phyloP scores from a whole-genome alignment of 1,140 invertebrate species.

The Drosophila gunungcola region DNA sequence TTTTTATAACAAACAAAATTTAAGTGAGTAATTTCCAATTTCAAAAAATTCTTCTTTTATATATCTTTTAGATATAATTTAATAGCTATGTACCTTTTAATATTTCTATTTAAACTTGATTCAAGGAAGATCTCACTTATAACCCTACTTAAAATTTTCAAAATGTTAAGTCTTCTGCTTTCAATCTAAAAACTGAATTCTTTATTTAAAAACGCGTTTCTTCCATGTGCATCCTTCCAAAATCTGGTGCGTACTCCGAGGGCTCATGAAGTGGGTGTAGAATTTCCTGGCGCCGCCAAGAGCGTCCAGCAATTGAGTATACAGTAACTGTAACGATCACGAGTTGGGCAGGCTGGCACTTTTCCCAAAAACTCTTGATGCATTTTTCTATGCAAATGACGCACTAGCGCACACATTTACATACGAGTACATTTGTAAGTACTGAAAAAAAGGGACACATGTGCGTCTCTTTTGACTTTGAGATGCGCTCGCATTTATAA shows the following conservation, averaged over 20 bases:
- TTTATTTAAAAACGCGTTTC: not conserved
- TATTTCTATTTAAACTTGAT: too few species aligned
- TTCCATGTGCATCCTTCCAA: constrained; percentile 17
- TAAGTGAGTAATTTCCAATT: too few species aligned
- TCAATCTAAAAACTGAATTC: not conserved
- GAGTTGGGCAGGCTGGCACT: constrained; percentile 29
- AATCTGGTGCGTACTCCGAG: constrained; percentile 10
- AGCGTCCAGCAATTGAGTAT: constrained; percentile 33
- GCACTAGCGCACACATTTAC: constrained; percentile 23
- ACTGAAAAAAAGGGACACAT: constrained; percentile 26
- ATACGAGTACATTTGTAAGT: constrained; percentile 25
- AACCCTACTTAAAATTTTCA: too few species aligned
- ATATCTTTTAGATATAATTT: too few species aligned
- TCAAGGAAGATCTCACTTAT: too few species aligned
- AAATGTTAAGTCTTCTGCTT: not conserved
- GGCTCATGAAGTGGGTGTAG: constrained; percentile 28
- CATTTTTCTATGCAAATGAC: constrained; percentile 15
- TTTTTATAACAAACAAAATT: too few species aligned
- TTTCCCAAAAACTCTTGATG: constrained; percentile 29
- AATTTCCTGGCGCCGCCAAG: constrained; percentile 67
- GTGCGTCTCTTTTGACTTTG: constrained; percentile 28
- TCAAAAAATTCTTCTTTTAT: too few species aligned
- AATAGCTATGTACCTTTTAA: too few species aligned
- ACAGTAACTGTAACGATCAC: constrained; percentile 28
- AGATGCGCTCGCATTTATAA: constrained; percentile 60